Evolutionary conservation across 2,797 vertebrate genomes (phyloP).

Genomic region (Ambastaia sidthimunki): DNA sequence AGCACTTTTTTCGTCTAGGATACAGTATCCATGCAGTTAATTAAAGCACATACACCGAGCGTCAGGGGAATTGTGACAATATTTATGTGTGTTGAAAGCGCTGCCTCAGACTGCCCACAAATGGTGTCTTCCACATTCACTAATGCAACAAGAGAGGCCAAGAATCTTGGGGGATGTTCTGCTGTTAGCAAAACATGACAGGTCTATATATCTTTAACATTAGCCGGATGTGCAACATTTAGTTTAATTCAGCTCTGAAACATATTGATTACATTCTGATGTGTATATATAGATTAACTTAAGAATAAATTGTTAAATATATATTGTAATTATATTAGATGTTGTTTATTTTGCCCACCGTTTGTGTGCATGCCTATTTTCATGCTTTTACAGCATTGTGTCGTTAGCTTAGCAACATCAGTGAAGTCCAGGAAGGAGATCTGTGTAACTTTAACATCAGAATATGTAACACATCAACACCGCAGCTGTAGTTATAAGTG

Average conservation of each 20-base stretch:
- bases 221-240: too few relatives aligned
- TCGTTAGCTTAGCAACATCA: not conserved
- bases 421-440: too few relatives aligned
- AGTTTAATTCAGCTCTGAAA: too few relatives aligned
- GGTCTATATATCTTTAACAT: not conserved
- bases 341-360: too few relatives aligned
- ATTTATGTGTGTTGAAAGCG: slow-evolving; percentile 50
- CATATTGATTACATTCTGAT: too few relatives aligned
- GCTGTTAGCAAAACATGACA: slow-evolving; percentile 19
- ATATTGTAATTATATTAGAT: too few relatives aligned
- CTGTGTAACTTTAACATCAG: not conserved
- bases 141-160: slow-evolving; percentile 44
- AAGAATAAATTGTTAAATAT: too few relatives aligned
- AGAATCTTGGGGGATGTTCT: slow-evolving; percentile 23
- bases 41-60: slow-evolving; percentile 27
- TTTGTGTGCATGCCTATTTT: not conserved
- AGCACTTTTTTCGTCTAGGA: slow-evolving; percentile 16
- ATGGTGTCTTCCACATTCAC: slow-evolving; percentile 34
- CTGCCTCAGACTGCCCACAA: slow-evolving; percentile 22
- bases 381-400: not conserved
- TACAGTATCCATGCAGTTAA: slow-evolving; percentile 33
- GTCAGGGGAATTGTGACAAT: slow-evolving; percentile 35
- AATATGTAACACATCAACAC: not conserved
- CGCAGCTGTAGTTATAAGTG: not conserved
- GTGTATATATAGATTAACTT: too few relatives aligned